Evolutionary conservation across 2,888 invertebrate species (phyloP).

Genomic region (Agapostemon virescens): DNA sequence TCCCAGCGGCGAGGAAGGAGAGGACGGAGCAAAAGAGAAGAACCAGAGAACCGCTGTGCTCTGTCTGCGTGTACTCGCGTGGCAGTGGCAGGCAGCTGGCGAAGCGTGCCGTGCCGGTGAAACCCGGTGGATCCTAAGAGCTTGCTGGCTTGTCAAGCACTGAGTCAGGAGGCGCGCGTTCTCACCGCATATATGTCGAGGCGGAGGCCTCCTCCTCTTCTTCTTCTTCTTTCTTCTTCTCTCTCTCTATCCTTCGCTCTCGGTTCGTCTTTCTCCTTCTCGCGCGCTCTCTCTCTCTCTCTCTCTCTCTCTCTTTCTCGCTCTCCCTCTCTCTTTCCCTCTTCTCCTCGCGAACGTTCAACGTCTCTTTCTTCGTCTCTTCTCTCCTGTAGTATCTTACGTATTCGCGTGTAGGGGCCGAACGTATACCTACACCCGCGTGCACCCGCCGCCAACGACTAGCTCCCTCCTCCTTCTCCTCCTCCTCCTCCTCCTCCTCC

Average conservation of each 20-base stretch:
- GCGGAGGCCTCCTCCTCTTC: conserved; percentile 75
- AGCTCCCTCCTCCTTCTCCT: conserved; percentile 30
- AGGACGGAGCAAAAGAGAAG: conserved; percentile 36
- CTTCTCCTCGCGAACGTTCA: conserved; percentile 43
- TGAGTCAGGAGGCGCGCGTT: conserved; percentile 79
- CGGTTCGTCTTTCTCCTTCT: conserved; percentile 55
- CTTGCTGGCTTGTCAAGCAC: conserved; percentile 80
- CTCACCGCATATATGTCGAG: conserved; percentile 79
- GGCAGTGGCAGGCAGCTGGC: conserved; percentile 57
- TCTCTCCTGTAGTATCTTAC: conserved; percentile 71
- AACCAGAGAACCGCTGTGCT: conserved; percentile 15
- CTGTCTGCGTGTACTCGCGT: conserved; percentile 52
- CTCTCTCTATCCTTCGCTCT: conserved; percentile 49
- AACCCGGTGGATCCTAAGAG: conserved; percentile 76
- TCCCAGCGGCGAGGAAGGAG: conserved; percentile 29
- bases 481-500: conserved; percentile 21
- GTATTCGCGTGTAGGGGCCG: conserved; percentile 71
- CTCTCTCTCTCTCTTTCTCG: conserved; percentile 45
- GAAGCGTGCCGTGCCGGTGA: conserved; percentile 55
- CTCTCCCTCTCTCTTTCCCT: conserved; percentile 61
- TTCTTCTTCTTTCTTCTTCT: conserved; percentile 63
- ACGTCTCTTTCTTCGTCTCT: conserved; percentile 54
- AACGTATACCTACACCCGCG: conserved; percentile 62
- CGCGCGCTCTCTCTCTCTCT: conserved; percentile 68
- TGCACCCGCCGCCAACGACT: conserved; percentile 49